Base-by-base conservation (phyloP, 1,140 invertebrate genomes). In the Zaprionus ghesquierei region DNA sequence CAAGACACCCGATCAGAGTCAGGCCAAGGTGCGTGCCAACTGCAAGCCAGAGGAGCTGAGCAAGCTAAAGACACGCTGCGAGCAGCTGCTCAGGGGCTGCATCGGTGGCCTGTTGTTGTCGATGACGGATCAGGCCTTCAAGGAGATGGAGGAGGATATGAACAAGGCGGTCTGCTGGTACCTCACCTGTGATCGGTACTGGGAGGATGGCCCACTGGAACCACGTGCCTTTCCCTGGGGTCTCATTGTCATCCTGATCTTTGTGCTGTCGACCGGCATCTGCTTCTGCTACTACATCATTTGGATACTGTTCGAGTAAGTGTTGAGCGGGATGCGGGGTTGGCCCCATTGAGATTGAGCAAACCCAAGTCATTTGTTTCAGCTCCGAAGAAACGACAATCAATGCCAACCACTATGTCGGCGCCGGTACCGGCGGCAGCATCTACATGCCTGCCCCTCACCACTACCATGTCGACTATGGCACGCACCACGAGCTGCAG, bases 111-210 rank as follows among this genome's bases (percentile, higher is more conserved):
- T 97, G 46, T 91, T 97, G 18, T 92, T 96, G 12, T 96, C 97
- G 92, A 93, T 97, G 54, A 96, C 96, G 9, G 92, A 96, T 58
- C 95, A 96, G 89, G 95, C 97, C 87, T 97, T 97, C 91, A 96
- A 95, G 87, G 96, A 97, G 91, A 94, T 97, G 75, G 96, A 97
- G 95, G 97, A 96, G 86, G 96, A 97, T 86, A 94, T 98, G 90
- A 96, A 97, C 90, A 94, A 96, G 79, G 96, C 96, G 9, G 95
- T 98, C 53, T 98, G 97, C 91, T 98, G 97, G 95, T 98, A 97
- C 92, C 93, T 98, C 73, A 97, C 96, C 63, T 98, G 97, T 91
- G 96, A 98, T 89, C 95, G 96, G 51, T 98, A 97, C 92, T 98
- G 96, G 96, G 96, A 97, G 91, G 96, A 97, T 90, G 95, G 95